Evolutionary conservation across 2,888 invertebrate genomes (phyloP).

Genomic region (Operophtera brumata): DNA sequence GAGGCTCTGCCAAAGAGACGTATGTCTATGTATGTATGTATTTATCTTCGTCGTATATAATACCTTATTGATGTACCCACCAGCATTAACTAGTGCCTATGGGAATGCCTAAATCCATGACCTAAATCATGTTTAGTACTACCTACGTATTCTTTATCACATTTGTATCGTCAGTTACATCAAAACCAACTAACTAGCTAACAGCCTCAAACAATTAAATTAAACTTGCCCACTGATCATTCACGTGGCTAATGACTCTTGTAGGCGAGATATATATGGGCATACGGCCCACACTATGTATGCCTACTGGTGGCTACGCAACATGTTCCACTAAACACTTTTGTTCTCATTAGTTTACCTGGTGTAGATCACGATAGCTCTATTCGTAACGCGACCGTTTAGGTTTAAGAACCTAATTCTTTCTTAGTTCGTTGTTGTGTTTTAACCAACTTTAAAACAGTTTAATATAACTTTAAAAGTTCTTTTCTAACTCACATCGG

Average conservation of each 20-base stretch:
- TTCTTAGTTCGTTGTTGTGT: not conserved
- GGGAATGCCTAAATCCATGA: too few species aligned
- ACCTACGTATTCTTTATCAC: too few species aligned
- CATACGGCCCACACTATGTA: conserved; percentile 21
- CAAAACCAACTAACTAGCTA: not conserved
- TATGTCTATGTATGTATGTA: too few species aligned
- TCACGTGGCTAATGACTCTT: conserved; percentile 6
- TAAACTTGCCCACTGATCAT: conserved; percentile 1
- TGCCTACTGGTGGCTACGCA: not conserved
- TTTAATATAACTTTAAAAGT: not conserved
- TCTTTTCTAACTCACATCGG: too few species aligned
- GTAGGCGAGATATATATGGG: conserved; percentile 32
- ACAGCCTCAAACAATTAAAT: not conserved
- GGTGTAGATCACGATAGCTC: conserved; percentile 14
- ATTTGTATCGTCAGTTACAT: too few species aligned
- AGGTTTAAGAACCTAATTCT: not conserved
- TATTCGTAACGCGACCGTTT: conserved; percentile 1
- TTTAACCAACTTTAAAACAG: conserved; percentile 2
- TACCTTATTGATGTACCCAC: too few species aligned
- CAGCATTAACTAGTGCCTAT: too few species aligned
- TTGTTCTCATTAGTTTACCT: conserved; percentile 14
- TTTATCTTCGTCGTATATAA: too few species aligned
- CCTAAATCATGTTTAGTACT: too few species aligned
- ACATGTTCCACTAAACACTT: conserved; percentile 6
- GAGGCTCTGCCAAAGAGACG: too few species aligned